Base-by-base conservation (phyloP, 35 echinoderm and acorn worm genomes). In the Hemicentrotus pulcherrimus region DNA sequence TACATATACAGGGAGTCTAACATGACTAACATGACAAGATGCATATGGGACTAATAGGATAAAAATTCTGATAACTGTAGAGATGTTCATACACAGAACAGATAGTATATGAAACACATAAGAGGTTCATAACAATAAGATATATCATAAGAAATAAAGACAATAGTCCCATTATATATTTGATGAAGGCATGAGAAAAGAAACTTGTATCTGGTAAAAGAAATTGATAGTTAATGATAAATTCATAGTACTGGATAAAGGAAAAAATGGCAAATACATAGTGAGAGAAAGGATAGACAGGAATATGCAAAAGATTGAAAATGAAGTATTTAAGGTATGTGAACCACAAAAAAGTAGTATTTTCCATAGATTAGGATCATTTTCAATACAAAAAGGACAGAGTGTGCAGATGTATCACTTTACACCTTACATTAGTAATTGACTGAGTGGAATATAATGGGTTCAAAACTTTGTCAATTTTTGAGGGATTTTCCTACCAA, bases 101-200 rank as follows among this genome's bases (percentile, higher is more conserved):
- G 22, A 78, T 78, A n/a, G 28, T 78, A 78, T 4, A 28, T 7
- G 65, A 78, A 78, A 78, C 65, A 78, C 22, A 78, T 18, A 78
- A 22, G 65, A 78, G 19, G 28, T 28, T 22, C 4, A 78, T 78
- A 28, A 78, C 65, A n/a, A 78, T n/a, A 4, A 78, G 19, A 78
- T 78, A 78, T 55, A 55, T 55, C 50, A 55, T 55, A 55, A 55
- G 50, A 15, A 55, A 55, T 2, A 59, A 78, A 78, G 65, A 78
- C 22, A 28, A 78, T 78, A 7, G 65, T 78, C 65, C 65, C 65
- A 78, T 78, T 28, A 78, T 78, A 78, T 78, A 78, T 28, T n/a
- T 78, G 65, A 78, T 78, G 65, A 78, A 28, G 65, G 65, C 65
- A 78, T 78, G 65, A 78, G 28, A 78, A n/a, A 78, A 78, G 65